Conservation (phyloP, 2,888 invertebrate genomes). For the Stomorhina lunata region DNA sequence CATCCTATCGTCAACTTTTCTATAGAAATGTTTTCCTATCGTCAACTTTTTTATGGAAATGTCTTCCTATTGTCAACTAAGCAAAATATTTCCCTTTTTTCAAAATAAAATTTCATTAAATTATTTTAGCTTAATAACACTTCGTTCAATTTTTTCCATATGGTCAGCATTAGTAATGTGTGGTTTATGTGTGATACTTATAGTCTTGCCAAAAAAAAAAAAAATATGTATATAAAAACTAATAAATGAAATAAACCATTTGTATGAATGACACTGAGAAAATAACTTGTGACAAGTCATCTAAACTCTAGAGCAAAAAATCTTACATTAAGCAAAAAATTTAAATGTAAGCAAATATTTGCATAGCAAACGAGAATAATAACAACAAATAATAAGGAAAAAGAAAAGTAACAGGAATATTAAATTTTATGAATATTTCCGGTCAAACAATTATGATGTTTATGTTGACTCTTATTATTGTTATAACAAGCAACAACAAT, state of each 20-base stretch:
- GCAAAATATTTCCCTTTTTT: too few species aligned
- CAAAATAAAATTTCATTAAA: too few species aligned
- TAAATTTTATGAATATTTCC: constrained; percentile 50
- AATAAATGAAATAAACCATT: too few species aligned
- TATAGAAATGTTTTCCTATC: too few species aligned
- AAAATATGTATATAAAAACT: too few species aligned
- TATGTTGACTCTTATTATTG: constrained; percentile 31
- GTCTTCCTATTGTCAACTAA: too few species aligned
- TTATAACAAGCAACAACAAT: constrained; percentile 12
- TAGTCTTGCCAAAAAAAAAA: not conserved
- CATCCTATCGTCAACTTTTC: too few species aligned
- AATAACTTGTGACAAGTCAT: not conserved
- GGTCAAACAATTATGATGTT: constrained; percentile 43
- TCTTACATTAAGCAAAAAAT: not conserved
- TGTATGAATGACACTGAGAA: not conserved
- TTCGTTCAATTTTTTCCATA: not conserved
- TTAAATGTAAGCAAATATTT: not conserved
- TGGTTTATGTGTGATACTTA: not conserved
- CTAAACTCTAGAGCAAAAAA: not conserved
- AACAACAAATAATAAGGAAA: not conserved
- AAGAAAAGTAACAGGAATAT: constrained; percentile 21
- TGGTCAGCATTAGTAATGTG: not conserved
- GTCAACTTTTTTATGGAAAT: too few species aligned
- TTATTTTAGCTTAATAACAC: too few species aligned
- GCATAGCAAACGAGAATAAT: not conserved